phyloP scores from a whole-genome alignment of 1,140 invertebrate genomes.

The Anoplolepis gracilipes region DNA sequence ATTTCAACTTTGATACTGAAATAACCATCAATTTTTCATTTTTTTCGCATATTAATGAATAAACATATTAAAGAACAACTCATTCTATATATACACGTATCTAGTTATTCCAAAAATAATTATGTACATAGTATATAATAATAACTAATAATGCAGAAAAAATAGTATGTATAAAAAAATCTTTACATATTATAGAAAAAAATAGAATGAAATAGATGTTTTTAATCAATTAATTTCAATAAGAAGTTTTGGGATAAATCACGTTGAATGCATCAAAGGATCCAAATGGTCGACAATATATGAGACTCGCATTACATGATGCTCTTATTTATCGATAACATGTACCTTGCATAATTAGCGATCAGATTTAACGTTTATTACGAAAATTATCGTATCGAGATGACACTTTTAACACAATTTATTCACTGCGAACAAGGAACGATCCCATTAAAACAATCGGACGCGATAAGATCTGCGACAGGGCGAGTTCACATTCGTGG shows the following conservation, averaged over 20 bases:
- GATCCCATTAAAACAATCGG: too few relatives aligned
- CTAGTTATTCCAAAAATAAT: slow-evolving; percentile 1
- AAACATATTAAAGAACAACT: neutral
- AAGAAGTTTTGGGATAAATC: neutral
- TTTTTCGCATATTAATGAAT: neutral
- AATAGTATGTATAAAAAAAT: neutral
- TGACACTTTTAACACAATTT: slow-evolving; percentile 1
- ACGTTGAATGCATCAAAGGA: neutral
- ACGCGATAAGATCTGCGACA: neutral
- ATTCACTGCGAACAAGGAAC: slow-evolving; percentile 2
- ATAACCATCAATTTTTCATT: neutral
- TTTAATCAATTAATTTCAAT: neutral
- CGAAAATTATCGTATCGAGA: neutral
- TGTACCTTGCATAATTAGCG: neutral
- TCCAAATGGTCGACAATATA: neutral
- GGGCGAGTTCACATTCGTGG: slow-evolving; percentile 1
- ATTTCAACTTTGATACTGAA: neutral
- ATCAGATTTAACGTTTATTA: neutral
- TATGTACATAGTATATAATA: neutral
- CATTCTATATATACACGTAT: too few relatives aligned
- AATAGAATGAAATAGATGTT: neutral
- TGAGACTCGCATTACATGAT: neutral
- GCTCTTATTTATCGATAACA: neutral
- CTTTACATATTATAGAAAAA: neutral
- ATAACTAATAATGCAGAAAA: neutral